Percentiles rank a stretch among this genome's conserved stretches.
phyloP scores from a whole-genome alignment of 2,797 vertebrate species.

The Bradypus variegatus region DNA sequence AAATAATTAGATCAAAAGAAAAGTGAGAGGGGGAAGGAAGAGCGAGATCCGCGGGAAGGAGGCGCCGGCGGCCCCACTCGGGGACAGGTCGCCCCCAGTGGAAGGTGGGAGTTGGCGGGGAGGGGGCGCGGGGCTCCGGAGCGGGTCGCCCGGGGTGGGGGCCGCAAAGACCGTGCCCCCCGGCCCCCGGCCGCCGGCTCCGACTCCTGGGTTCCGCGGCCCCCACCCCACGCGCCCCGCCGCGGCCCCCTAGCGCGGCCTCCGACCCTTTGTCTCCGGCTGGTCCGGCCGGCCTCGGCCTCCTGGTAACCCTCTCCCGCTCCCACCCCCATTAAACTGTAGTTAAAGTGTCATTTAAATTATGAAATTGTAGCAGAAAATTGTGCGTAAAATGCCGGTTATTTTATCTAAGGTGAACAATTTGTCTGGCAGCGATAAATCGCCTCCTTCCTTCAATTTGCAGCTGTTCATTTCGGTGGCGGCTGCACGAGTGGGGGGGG shows the following conservation, averaged over 20 bases:
- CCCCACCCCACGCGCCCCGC: not conserved
- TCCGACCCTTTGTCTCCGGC: constrained; percentile 60
- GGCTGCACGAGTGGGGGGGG: constrained; percentile 73
- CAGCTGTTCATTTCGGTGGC: constrained; percentile 83
- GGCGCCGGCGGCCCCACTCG: not conserved
- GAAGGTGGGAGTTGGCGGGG: not conserved
- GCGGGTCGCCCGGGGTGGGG: not conserved
- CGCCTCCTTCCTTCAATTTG: constrained; percentile 83
- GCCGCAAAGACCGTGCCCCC: not conserved
- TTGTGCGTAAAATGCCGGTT: constrained; percentile 84
- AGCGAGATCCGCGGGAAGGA: constrained; percentile 42
- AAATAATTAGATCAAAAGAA: constrained; percentile 95
- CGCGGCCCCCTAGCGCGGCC: not conserved
- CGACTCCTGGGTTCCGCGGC: not conserved
- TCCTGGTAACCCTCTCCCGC: not conserved
- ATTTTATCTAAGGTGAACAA: constrained; percentile 84
- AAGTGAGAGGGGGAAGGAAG: constrained; percentile 71
- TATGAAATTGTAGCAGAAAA: constrained; percentile 82
- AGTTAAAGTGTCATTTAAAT: constrained; percentile 83
- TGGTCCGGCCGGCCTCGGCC: not conserved
- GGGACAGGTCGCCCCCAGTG: not conserved
- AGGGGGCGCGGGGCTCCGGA: not conserved
- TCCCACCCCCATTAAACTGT: constrained; percentile 73
- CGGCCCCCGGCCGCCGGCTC: not conserved
- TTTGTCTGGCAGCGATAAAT: constrained; percentile 86